Base-by-base conservation (phyloP, 2,797 vertebrate genomes). In the Holocentrus rufus region DNA sequence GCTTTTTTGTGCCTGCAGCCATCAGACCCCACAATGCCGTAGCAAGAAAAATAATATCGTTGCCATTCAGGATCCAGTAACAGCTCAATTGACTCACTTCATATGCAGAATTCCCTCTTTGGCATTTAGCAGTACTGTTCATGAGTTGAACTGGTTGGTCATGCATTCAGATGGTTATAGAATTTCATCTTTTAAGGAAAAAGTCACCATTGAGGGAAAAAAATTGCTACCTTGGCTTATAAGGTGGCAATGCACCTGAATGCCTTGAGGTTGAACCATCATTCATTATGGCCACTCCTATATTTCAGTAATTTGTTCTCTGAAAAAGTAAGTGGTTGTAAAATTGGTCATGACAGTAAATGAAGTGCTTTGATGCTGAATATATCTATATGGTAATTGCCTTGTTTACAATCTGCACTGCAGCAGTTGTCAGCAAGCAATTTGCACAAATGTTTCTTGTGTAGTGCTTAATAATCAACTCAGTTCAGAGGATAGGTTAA, bases 261-360 rank as follows among this genome's bases (percentile, higher is more conserved):
- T n/a, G 5, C n/a, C 8, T n/a, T 49, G 46, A 17, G 2, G 47
- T 46, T n/a, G 23, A 13, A 13, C 15, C 10, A 52, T 4, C 30
- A 62, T 62, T 50, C 31, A 64, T 55, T 25, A 10, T 0, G 14
- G 42, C 4, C 47, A n/a, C 5, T 49, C 34, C 17, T 39, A 42
- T 23, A 5, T 60, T 61, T 39, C 17, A 63, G 46, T 54, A 18
- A 49, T 69, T 44, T 30, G 23, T 65, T 1, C 59, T 65, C 56
- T 39, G 54, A 52, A 56, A 60, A 56, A 69, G 68, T 11, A 72
- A 65, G 72, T 66, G 22, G 7, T 57, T 23, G 56, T 46, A 18
- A 47, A 64, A 57, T 64, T 57, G n/a, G 25, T 44, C 0, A 27
- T 65, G 49, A 69, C 31, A 59, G 57, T 1, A 44, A 39, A 22